Evolutionary conservation across 2,888 invertebrate genomes (phyloP).

Genomic region (Microplitis deprimator): DNA sequence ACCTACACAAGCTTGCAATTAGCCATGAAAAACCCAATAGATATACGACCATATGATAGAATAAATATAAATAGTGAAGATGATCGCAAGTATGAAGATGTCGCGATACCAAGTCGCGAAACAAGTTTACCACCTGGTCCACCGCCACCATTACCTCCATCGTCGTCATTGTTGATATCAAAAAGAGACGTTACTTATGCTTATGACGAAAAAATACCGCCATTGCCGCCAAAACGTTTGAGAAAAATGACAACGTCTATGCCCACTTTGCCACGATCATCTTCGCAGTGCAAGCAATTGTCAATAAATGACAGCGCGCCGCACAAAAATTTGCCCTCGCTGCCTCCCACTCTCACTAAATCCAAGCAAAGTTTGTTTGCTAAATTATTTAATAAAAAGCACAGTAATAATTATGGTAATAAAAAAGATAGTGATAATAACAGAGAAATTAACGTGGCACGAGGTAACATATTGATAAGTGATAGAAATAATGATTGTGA

Average conservation of each 20-base stretch:
- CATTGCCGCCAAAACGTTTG: conserved; percentile 84
- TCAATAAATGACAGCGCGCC: conserved; percentile 68
- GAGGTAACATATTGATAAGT: conserved; percentile 58
- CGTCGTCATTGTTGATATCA: conserved; percentile 61
- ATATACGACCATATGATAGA: conserved; percentile 47
- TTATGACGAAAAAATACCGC: conserved; percentile 79
- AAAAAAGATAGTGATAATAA: not conserved
- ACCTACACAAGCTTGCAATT: conserved; percentile 89
- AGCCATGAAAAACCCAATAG: conserved; percentile 87
- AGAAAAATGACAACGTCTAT: conserved; percentile 66
- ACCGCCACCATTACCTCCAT: conserved; percentile 58
- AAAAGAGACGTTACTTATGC: conserved; percentile 73
- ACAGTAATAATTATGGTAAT: conserved; percentile 59
- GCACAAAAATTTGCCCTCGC: conserved; percentile 75
- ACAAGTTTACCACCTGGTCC: conserved; percentile 58
- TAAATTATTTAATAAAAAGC: conserved; percentile 76
- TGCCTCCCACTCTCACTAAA: conserved; percentile 73
- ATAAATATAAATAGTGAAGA: conserved; percentile 73
- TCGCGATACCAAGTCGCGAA: conserved; percentile 72
- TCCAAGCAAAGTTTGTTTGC: conserved; percentile 78
- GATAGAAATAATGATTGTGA: conserved; percentile 59
- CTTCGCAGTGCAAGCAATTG: conserved; percentile 53
- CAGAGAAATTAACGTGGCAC: not conserved
- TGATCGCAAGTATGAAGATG: conserved; percentile 75
- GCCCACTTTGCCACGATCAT: conserved; percentile 64